Evolutionary conservation across 2,113 vertebrate genomes (phyloP).

Genomic region (Zosterops japonicus): DNA sequence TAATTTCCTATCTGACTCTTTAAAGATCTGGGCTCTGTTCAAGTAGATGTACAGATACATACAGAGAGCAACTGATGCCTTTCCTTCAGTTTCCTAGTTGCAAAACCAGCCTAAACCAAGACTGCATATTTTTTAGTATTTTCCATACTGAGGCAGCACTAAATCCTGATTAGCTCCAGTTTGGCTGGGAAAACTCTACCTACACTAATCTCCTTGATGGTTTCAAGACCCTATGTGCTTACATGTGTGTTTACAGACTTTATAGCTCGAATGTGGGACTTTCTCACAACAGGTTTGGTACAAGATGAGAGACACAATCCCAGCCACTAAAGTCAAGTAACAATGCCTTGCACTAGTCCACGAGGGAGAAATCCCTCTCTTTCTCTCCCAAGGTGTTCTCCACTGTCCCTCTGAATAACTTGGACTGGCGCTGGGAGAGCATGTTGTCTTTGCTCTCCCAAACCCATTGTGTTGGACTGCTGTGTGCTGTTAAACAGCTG

Average conservation of each 20-base stretch:
- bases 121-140: not conserved
- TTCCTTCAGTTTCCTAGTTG: not conserved
- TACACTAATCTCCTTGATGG: not conserved
- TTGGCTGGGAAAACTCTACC: not conserved
- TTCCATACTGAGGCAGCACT: not conserved
- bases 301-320: not conserved
- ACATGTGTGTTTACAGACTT: not conserved
- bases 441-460: slow-evolving; percentile 44
- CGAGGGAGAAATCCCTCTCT: not conserved
- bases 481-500: slow-evolving; percentile 65
- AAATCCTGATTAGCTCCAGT: not conserved
- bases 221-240: not conserved
- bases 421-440: slow-evolving; percentile 37
- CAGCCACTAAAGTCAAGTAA: not conserved
- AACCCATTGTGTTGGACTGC: slow-evolving; percentile 46
- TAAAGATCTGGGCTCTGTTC: slow-evolving; percentile 53
- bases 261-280: not conserved
- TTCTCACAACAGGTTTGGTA: not conserved
- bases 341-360: not conserved
- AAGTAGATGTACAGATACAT: slow-evolving; percentile 6
- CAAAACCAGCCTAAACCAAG: not conserved
- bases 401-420: slow-evolving; percentile 9
- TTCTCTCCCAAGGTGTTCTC: slow-evolving; percentile 50
- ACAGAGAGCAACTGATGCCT: not conserved
- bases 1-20: slow-evolving; percentile 69